Evolutionary conservation across 2,888 invertebrate genomes (phyloP), one percentile per base, ranked within the genome.

Genomic region (Ophion ventricosus): DNA sequence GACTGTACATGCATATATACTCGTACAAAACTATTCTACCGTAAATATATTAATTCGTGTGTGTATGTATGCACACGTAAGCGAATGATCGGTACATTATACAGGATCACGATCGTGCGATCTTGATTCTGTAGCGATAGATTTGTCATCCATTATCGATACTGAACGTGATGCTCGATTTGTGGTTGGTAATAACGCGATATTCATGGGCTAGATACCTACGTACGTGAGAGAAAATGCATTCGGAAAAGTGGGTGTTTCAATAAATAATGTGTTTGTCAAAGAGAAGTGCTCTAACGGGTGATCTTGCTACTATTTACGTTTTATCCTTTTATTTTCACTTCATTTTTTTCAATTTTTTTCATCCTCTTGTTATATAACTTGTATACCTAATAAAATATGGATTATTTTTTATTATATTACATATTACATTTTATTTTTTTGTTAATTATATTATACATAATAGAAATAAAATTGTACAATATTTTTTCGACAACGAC

Each of bases 131-230:
- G 49, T 49, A n/a, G 43, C 43, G 88, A 90, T 91, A 90, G 90
- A 91, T 91, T 91, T 89, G 90, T 91, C 89, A 72, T 73, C 63
- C 72, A 40, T 57, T 59, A 57, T 49, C 49, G 59, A 59, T 35
- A 88, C 88, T 88, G 90, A 90, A 88, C 88, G 89, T 88, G 90
- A 90, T 89, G 89, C 88, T 89, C 88, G 90, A 91, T 91, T 90
- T 54, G 72, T 69, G 70, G 35, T 57, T 85, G 80, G 86, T 87
- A 87, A 90, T 89, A 85, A 86, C 83, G 86, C 43, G 73, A 61
- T 73, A 29, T 35, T 67, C 66, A 43, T 49, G 80, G 26, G 66
- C 82, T 77, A 73, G 59, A 73, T 80, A 83, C 64, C 72, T 72
- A 66, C 64, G 63, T 56, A 73, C 80, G 80, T 61, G 80, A 77